phyloP scores from a whole-genome alignment of 35 echinoderm and acorn worm genomes.

The Diadema setosum region DNA sequence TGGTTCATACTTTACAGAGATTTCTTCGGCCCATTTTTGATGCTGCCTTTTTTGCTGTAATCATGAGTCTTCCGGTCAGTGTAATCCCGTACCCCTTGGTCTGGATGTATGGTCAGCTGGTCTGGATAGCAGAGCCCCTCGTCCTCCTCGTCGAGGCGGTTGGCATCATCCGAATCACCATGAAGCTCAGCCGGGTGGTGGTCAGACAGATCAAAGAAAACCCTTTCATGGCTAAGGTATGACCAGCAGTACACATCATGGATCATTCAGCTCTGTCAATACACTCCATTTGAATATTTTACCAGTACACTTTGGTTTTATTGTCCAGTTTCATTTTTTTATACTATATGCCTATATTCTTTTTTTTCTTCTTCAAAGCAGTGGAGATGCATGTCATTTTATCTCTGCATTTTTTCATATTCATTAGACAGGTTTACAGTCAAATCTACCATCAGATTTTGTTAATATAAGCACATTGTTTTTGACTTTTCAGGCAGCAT shows the following conservation, averaged over 20 bases:
- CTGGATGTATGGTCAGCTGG: constrained; percentile 75
- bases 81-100: constrained; percentile 64
- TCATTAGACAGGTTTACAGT: no score
- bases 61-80: constrained; percentile 75
- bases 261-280: no score
- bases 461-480: no score
- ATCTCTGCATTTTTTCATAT: no score
- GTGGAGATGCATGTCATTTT: no score
- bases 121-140: constrained; percentile 79
- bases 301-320: not conserved
- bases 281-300: not conserved
- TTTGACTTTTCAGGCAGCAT: no score
- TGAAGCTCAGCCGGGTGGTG: constrained; percentile 39
- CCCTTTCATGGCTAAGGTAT: constrained; percentile 67
- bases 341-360: no score
- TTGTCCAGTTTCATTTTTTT: not conserved
- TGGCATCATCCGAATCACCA: constrained; percentile 53
- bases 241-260: no score
- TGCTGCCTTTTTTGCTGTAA: constrained; percentile 42
- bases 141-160: constrained; percentile 79
- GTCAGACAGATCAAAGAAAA: constrained; percentile 60
- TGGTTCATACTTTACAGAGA: constrained; percentile 31
- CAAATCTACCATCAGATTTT: no score
- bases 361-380: no score
- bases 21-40: constrained; percentile 60